Evolutionary conservation across 1,140 invertebrate genomes (phyloP).

Genomic region (Diuraphis noxia): DNA sequence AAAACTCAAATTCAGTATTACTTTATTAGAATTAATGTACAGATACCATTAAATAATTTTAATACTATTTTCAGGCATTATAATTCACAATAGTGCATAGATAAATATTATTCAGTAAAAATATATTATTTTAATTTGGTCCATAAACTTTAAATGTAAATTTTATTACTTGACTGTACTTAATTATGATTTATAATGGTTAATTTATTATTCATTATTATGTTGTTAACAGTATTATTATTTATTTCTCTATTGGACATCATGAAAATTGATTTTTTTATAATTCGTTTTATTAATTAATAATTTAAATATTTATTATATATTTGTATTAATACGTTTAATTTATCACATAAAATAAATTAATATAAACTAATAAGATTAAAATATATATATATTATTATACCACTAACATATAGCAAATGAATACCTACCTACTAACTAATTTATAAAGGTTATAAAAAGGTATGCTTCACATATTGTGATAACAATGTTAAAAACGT

Average conservation of each 20-base stretch:
- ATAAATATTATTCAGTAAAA: not conserved
- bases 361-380: not conserved
- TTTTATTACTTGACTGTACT: not conserved
- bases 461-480: not conserved
- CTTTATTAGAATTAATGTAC: not conserved
- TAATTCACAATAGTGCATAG: too few relatives aligned
- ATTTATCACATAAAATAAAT: too few relatives aligned
- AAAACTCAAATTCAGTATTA: not conserved
- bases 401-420: not conserved
- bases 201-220: not conserved
- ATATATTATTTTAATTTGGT: too few relatives aligned
- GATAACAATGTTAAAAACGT: not conserved
- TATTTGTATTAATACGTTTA: too few relatives aligned
- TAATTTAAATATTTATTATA: not conserved
- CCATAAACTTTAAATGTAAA: not conserved
- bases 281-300: not conserved
- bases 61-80: too few relatives aligned
- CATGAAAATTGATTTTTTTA: not conserved
- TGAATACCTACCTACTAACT: too few relatives aligned
- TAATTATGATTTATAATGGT: not conserved
- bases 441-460: not conserved
- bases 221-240: not conserved
- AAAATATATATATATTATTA: not conserved
- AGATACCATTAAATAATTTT: too few relatives aligned
- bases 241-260: not conserved